Conservation (phyloP, 2,888 invertebrate genomes). For the Dendrolimus pini region DNA sequence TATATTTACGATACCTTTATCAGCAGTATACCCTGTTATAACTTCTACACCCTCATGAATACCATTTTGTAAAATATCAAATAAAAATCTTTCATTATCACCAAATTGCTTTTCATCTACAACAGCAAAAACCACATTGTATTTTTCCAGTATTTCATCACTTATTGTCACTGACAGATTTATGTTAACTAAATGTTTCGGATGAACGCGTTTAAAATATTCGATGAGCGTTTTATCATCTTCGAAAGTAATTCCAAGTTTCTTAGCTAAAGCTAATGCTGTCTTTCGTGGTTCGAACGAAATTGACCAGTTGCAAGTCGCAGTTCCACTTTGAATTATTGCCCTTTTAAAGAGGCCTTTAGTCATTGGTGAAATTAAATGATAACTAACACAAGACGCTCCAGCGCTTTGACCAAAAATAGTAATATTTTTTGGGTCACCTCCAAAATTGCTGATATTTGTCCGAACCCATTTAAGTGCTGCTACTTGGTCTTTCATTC, state of each 20-base stretch:
- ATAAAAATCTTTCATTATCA: constrained; percentile 17
- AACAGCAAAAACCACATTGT: constrained; percentile 14
- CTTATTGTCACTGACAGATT: constrained; percentile 12
- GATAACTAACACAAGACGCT: constrained; percentile 26
- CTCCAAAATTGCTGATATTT: too few species aligned
- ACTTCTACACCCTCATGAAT: constrained; percentile 70
- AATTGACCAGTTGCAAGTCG: constrained; percentile 72
- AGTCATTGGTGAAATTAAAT: constrained; percentile 44
- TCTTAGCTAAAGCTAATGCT: constrained; percentile 22
- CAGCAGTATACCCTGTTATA: constrained; percentile 80
- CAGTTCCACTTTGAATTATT: constrained; percentile 81
- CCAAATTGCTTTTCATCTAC: too few species aligned
- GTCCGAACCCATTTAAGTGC: too few species aligned
- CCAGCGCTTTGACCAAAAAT: constrained; percentile 41
- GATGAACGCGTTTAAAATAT: constrained; percentile 21
- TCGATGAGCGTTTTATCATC: constrained; percentile 21
- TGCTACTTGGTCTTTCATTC: too few species aligned
- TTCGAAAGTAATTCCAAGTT: constrained; percentile 21
- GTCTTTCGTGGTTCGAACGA: constrained; percentile 58
- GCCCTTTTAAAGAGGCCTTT: constrained; percentile 45
- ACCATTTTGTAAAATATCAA: constrained; percentile 51
- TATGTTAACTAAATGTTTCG: constrained; percentile 13
- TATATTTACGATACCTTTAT: constrained; percentile 71
- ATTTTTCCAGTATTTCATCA: constrained; percentile 9
- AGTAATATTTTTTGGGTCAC: too few species aligned